phyloP scores from a whole-genome alignment of 2,797 vertebrate species.

The Onychomys leucogaster region DNA sequence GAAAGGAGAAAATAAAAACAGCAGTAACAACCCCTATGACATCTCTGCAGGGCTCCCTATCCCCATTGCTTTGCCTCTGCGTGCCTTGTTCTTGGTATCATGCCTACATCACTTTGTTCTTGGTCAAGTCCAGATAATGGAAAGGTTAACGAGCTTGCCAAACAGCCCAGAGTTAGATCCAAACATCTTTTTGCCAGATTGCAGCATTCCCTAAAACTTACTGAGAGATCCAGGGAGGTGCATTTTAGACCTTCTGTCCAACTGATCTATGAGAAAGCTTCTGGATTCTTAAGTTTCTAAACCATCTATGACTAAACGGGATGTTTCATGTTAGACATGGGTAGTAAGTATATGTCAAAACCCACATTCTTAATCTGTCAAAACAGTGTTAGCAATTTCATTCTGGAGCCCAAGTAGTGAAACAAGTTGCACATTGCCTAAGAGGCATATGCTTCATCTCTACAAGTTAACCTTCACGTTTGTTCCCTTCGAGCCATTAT shows the following conservation, averaged over 20 bases:
- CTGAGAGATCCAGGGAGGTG: conserved; percentile 58
- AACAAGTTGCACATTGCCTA: not conserved
- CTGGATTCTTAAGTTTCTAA: conserved; percentile 62
- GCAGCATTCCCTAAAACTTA: conserved; percentile 71
- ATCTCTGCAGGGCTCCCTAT: not conserved
- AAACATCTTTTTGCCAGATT: conserved; percentile 69
- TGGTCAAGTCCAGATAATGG: conserved; percentile 24
- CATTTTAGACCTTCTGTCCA: not conserved
- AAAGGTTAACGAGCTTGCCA: conserved; percentile 63
- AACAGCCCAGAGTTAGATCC: conserved; percentile 70
- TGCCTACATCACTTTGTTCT: conserved; percentile 2
- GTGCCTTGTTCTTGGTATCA: rapidly evolving
- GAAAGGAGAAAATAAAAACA: not conserved
- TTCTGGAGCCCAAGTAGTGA: not conserved
- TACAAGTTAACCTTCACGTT: conserved; percentile 54
- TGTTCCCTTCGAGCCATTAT: not conserved
- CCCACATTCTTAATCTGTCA: conserved; percentile 40
- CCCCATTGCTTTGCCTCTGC: not conserved
- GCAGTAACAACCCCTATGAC: not conserved
- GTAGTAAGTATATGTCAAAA: not conserved
- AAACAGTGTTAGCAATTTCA: conserved; percentile 6
- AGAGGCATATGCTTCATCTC: not conserved
- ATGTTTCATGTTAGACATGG: not conserved
- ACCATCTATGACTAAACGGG: not conserved
- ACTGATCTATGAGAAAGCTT: conserved; percentile 37